Evolutionary conservation across 2,797 vertebrate species (phyloP).

Genomic region (Syngnathus acus): DNA sequence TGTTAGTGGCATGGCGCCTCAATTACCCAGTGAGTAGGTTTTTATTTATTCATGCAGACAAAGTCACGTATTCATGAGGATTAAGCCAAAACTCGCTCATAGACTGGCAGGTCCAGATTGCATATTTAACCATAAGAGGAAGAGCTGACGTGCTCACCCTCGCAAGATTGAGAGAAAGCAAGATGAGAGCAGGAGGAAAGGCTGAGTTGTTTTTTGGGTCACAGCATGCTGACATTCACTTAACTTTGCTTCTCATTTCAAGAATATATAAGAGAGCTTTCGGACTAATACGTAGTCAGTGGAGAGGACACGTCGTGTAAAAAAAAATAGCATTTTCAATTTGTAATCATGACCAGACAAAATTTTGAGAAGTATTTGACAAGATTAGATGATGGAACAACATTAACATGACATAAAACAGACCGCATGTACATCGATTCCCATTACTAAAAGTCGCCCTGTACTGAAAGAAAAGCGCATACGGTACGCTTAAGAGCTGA

Average conservation of each 20-base stretch:
- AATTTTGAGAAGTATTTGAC: conserved; percentile 25
- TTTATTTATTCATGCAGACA: conserved; percentile 81
- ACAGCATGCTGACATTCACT: conserved; percentile 61
- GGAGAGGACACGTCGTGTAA: conserved; percentile 19
- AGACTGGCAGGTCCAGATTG: conserved; percentile 75
- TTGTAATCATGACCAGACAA: conserved; percentile 10
- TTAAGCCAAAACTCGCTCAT: conserved; percentile 73
- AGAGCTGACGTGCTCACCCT: conserved; percentile 70
- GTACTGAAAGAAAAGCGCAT: conserved; percentile 31
- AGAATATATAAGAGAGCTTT: conserved; percentile 50
- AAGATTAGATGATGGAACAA: conserved; percentile 1
- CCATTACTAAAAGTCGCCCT: conserved; percentile 18
- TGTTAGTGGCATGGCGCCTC: conserved; percentile 75
- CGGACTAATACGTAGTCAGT: conserved; percentile 37
- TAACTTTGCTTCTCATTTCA: conserved; percentile 53
- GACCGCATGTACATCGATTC: conserved; percentile 26
- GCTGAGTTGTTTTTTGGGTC: conserved; percentile 63
- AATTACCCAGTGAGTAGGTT: conserved; percentile 76
- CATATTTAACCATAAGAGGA: conserved; percentile 74
- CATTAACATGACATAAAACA: conserved; percentile 25
- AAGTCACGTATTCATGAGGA: conserved; percentile 82
- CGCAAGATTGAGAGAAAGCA: conserved; percentile 60
- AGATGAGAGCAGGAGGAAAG: conserved; percentile 42
- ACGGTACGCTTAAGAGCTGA: conserved; percentile 40
- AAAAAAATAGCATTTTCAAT: conserved; percentile 17